Base-by-base conservation (phyloP, 1,140 invertebrate genomes). In the Heliconius melpomene region DNA sequence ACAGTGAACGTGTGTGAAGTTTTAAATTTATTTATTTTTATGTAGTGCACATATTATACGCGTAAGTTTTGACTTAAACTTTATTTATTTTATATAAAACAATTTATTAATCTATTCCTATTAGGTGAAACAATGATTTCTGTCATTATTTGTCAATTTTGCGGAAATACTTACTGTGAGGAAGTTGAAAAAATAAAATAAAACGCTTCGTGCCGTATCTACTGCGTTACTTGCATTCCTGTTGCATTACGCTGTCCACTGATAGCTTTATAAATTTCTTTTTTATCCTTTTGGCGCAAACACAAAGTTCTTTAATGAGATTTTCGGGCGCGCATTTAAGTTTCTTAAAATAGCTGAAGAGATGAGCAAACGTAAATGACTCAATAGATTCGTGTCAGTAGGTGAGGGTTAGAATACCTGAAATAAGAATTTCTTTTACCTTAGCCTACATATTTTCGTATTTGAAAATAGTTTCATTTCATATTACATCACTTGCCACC, bases 1-100 rank as follows among this genome's bases (percentile, higher is more conserved):
- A 81, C 54, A 89, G 93, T 94, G 90, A 93, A 93, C 91, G 93
- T 94, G 90, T 92, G 88, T 91, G 89, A 89, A 79, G 85, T 90
- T 91, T 52, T 79, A 83, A 84, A 84, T 83, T 87, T 85, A 87
- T 83, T 88, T 89, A 66, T 88, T 92, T 93, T 92, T 93, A 93
- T 92, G 90, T 91, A 86, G 92, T 92, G 91, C 86, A 85, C 40
- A 83, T 57, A 85, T 77, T 72, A 88, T 89, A 89, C 82, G 78
- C 73, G 92, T 94, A 91, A 94, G 92, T 94, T 89, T 89, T 91
- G 82, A 93, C 80, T 86, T 85, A 91, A 93, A 93, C 81, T 83
- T 85, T 82, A 73, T 84, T 85, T 84, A 52, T 80, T 78, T 32
- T 75, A 66, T 75, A 77, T 57, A 60, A 75, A 73, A 6, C 38